Evolutionary conservation across 2,797 vertebrate genomes (phyloP), one percentile per base, ranked within the genome.

Genomic region (Amazonetta brasiliensis): DNA sequence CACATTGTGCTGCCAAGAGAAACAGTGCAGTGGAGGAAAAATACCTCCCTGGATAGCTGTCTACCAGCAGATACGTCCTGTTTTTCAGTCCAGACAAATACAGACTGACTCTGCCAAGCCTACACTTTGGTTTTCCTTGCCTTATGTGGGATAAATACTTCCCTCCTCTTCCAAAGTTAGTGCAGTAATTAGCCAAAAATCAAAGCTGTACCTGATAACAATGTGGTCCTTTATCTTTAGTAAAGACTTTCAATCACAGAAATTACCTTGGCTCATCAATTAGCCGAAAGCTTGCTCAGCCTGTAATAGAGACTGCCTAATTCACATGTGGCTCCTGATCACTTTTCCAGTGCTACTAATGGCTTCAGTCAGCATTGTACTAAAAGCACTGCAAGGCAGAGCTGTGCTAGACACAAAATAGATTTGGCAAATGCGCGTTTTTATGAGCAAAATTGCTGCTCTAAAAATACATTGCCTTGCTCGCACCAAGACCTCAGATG

Each of bases 41-140:
- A 96, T 92, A 97, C 84, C 92, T 97, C 89, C 41, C 74, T 90
- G 90, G 87, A 95, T 93, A 94, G 94, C 84, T 92, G 92, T 95
- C 97, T 92, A 85, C 76, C 62, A 94, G 82, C 86, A 97, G 96
- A 97, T 96, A 96, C 10, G 66, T 96, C 94, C 95, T 97, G 96
- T 93, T 96, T 94, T 96, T 82, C 88, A 94, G 90, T 71, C 72
- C 79, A 95, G 81, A 92, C 63, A 91, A 97, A 92, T 69, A 87
- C 68, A 82, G n/a, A 12, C 21, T 48, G 73, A 78, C 54, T 81
- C 63, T 92, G 89, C 94, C 91, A 93, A 94, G 69, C 41, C 67
- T 43, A 78, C 44, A 48, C 60, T 67, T 83, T 21, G 72, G 73
- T 55, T 94, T 84, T 67, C 76, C 94, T 91, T 94, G 35, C 92